Base-by-base conservation (phyloP, 2,797 vertebrate species). In the Lagorchestes hirsutus region DNA sequence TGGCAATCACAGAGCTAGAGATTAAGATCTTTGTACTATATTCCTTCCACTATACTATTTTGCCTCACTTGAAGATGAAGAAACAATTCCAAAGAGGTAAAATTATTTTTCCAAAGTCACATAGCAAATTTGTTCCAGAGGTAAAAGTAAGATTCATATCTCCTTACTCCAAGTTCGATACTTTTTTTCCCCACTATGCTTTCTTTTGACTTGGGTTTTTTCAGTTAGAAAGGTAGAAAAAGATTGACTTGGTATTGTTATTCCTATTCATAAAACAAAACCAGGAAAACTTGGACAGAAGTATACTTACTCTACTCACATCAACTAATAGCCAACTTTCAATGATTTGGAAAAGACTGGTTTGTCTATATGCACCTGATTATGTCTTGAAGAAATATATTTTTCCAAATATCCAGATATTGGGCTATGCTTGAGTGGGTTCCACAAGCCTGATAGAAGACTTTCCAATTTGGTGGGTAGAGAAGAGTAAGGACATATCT, bases 221-320 rank as follows among this genome's bases (percentile, higher is more conserved):
- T 92, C 91, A 96, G 28, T 34, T 50, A 94, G 5, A 56, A 96
- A 95, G 40, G 11, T 31, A 93, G 94, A 97, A 95, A 28, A 52
- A 54, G 8, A 74, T 29, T 67, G 55, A 95, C 74, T 92, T 94
- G 82, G 29, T 96, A 93, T 50, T 92, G 5, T 93, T 90, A 5
- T 55, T 28, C 52, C 18, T 91, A 31, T 59, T 59, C 58, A 59
- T 59, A 59, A 59, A 13, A 59, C 58, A 59, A 59, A 59, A 59
- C 58, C 29, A 31, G 58, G 29, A 31, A 59, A 59, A 59, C 27
- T 13, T 59, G 0, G 3, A 29, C 58, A 74, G 62, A n/a, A 18
- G 13, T 74, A 18, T n/a, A 67, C 34, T 67, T 16, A 67, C 6
- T 67, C 34, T 74, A 74, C 1, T 74, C 62, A 40, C 22, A n/a